phyloP scores from a whole-genome alignment of 2,888 invertebrate genomes.

The Stenodera caucasica region DNA sequence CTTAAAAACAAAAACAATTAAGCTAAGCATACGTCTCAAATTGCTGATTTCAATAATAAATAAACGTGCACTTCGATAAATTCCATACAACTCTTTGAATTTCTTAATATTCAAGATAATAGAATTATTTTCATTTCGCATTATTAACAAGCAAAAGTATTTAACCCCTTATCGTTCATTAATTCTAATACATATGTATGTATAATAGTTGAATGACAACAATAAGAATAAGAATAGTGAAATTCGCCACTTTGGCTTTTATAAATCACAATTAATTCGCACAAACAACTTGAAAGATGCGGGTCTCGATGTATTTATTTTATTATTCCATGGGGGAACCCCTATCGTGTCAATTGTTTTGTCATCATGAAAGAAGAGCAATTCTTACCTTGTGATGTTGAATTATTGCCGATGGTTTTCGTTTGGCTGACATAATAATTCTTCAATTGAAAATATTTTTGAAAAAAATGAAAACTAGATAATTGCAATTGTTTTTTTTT shows the following conservation, averaged over 20 bases:
- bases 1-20: too few relatives aligned
- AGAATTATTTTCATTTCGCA: not conserved
- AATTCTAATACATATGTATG: too few relatives aligned
- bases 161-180: slow-evolving; percentile 4
- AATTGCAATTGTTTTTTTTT: too few relatives aligned
- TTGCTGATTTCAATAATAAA: too few relatives aligned
- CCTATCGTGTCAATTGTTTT: slow-evolving; percentile 10
- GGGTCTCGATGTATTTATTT: too few relatives aligned
- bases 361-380: not conserved
- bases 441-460: slow-evolving; percentile 1
- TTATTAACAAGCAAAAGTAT: not conserved
- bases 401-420: slow-evolving; percentile 73
- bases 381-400: slow-evolving; percentile 62
- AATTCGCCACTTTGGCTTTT: not conserved
- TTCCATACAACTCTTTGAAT: too few relatives aligned
- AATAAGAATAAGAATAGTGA: not conserved
- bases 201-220: too few relatives aligned
- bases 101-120: not conserved
- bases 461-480: too few relatives aligned
- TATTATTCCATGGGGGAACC: slow-evolving; percentile 11
- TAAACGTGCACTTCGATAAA: too few relatives aligned
- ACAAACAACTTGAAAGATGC: slow-evolving; percentile 13
- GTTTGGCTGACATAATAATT: slow-evolving; percentile 67
- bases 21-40: too few relatives aligned
- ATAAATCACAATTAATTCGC: slow-evolving; percentile 7